Conservation (phyloP, 2,888 invertebrate species). For the Arge pagana region DNA sequence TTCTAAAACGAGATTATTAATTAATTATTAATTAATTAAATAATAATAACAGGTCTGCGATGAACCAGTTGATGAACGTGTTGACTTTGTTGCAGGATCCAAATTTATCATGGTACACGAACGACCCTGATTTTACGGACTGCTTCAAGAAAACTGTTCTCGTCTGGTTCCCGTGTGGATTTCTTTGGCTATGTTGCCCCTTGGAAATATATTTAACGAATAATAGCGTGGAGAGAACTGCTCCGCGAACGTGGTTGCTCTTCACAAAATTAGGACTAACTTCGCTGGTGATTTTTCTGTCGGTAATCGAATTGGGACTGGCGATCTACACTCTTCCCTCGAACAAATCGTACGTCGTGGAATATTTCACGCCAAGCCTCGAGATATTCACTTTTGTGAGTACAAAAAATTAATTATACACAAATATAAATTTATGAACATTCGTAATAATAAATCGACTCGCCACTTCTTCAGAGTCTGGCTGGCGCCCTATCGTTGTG, state of each 20-base stretch:
- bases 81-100: slow-evolving; percentile 71
- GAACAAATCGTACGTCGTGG: slow-evolving; percentile 66
- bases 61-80: too few relatives aligned
- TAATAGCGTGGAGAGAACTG: slow-evolving; percentile 75
- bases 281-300: slow-evolving; percentile 67
- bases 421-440: slow-evolving; percentile 2
- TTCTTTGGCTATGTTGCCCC: slow-evolving; percentile 77
- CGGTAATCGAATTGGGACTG: slow-evolving; percentile 70
- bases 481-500: slow-evolving; percentile 73
- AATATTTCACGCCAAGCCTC: slow-evolving; percentile 78
- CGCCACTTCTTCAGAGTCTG: too few relatives aligned
- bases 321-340: slow-evolving; percentile 64
- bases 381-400: slow-evolving; percentile 84
- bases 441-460: too few relatives aligned
- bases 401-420: slow-evolving; percentile 54
- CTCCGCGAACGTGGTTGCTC: slow-evolving; percentile 73
- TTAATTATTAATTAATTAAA: too few relatives aligned
- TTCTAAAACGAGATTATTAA: too few relatives aligned
- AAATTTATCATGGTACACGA: slow-evolving; percentile 78
- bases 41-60: too few relatives aligned
- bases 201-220: slow-evolving; percentile 78
- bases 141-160: slow-evolving; percentile 93
- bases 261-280: slow-evolving; percentile 72
- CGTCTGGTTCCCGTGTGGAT: slow-evolving; percentile 86
- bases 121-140: slow-evolving; percentile 81